Evolutionary conservation across 2,113 vertebrate genomes (phyloP), one percentile per base, ranked within the genome.

Genomic region (Syrrhaptes paradoxus): DNA sequence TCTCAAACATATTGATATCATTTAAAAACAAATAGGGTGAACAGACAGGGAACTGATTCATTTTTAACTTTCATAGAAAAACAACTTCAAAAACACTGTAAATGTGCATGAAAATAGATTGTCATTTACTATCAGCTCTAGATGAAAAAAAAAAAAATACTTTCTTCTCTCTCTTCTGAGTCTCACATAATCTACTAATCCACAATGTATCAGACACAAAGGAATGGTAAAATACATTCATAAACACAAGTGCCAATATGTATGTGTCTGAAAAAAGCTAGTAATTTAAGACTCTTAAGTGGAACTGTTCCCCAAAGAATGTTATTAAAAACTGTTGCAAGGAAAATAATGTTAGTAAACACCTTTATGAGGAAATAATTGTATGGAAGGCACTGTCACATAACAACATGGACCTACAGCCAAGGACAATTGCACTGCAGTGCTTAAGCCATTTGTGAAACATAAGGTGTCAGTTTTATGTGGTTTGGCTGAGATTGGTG

Each of bases 371-470:
- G 67, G 11, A 86, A 96, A 94, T 85, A 89, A 91, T 71, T 91
- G 45, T 78, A 55, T 70, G 68, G 71, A 87, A 92, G 59, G 58
- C 41, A 74, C 57, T 49, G 54, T 66, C 80, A 72, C 36, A 29
- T 19, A 83, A 85, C 73, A 93, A 85, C 77, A 71, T 10, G 46
- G 85, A 89, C 74, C 81, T 93, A 85, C 80, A 94, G 90, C 90
- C 84, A 93, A 94, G 90, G 94, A 95, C 90, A 93, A 89, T 81
- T 91, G 80, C 75, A 92, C 71, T 89, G 52, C 70, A 75, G 22
- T 31, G 68, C 46, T 93, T 66, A 89, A 85, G 75, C 66, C 22
- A 78, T 90, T 77, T 87, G 54, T 59, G 29, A 93, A 95, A 85
- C 74, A 87, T 3, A 7, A 94, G 80, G 55, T 94, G 71, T 65